Conservation (phyloP, 1,140 invertebrate genomes). For the Xylocopa sonorina region DNA sequence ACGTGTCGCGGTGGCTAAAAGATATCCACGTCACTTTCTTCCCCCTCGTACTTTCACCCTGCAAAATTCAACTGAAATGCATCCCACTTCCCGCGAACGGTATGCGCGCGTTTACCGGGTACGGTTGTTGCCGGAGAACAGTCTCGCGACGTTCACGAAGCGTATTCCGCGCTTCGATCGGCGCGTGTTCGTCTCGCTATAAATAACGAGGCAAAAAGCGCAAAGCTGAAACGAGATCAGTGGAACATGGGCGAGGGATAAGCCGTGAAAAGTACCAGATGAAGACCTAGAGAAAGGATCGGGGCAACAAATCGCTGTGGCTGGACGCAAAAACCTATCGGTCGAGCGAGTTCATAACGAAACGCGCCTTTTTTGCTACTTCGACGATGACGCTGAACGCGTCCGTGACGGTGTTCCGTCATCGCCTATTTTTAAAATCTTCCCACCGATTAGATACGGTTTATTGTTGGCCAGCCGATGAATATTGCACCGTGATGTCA, state of each 20-base stretch:
- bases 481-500: not conserved
- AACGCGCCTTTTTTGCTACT: not conserved
- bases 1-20: slow-evolving; percentile 21
- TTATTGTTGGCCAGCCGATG: not conserved
- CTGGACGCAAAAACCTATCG: not conserved
- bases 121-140: slow-evolving; percentile 5
- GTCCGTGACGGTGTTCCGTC: not conserved
- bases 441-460: not conserved
- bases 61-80: slow-evolving; percentile 20
- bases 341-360: not conserved
- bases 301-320: not conserved
- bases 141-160: not conserved
- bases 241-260: slow-evolving; percentile 18
- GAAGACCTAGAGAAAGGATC: slow-evolving; percentile 8
- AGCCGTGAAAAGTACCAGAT: slow-evolving; percentile 16
- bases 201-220: slow-evolving; percentile 37
- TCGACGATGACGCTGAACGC: not conserved
- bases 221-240: slow-evolving; percentile 43
- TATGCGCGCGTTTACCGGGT: not conserved
- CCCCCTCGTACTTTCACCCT: slow-evolving; percentile 32
- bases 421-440: not conserved
- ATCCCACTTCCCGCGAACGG: not conserved
- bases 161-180: not conserved
- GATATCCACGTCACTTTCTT: slow-evolving; percentile 47
- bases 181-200: not conserved